Conservation (phyloP, 2,888 invertebrate genomes). For the Thalpophila matura region DNA sequence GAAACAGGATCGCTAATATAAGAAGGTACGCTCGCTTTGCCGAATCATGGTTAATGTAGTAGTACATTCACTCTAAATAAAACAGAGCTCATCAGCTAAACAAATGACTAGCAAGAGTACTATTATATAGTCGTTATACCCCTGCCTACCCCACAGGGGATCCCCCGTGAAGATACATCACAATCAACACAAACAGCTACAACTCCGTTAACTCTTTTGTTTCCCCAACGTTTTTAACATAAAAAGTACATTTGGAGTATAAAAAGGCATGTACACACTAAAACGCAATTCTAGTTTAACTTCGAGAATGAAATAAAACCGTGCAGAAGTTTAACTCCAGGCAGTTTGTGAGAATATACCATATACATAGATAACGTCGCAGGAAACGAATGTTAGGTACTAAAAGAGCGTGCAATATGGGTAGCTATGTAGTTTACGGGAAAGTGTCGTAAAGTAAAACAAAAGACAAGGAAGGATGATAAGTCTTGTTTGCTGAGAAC, state of each 20-base stretch:
- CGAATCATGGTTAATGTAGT: no score
- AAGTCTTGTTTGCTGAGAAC: no score
- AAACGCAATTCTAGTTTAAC: slow-evolving; percentile 30
- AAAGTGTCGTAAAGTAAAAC: background rate
- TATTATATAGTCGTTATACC: background rate
- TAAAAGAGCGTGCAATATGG: background rate
- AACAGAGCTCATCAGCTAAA: no score
- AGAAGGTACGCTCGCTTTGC: no score
- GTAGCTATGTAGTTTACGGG: no score
- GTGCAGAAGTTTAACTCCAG: slow-evolving; percentile 19
- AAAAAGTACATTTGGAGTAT: slow-evolving; percentile 48
- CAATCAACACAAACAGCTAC: slow-evolving; percentile 19
- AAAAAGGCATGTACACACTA: slow-evolving; percentile 33
- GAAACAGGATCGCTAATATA: no score
- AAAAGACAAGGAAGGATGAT: background rate
- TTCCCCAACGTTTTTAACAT: slow-evolving; percentile 42
- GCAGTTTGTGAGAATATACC: background rate
- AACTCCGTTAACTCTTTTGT: slow-evolving; percentile 35
- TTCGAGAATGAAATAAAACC: background rate
- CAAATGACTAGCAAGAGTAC: no score
- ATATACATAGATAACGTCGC: background rate
- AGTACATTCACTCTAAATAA: no score
- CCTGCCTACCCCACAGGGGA: background rate
- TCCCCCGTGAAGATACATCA: slow-evolving; percentile 16
- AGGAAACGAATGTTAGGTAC: background rate